Base-by-base conservation (phyloP, 2,888 invertebrate species). In the Nesidiocoris tenuis region DNA sequence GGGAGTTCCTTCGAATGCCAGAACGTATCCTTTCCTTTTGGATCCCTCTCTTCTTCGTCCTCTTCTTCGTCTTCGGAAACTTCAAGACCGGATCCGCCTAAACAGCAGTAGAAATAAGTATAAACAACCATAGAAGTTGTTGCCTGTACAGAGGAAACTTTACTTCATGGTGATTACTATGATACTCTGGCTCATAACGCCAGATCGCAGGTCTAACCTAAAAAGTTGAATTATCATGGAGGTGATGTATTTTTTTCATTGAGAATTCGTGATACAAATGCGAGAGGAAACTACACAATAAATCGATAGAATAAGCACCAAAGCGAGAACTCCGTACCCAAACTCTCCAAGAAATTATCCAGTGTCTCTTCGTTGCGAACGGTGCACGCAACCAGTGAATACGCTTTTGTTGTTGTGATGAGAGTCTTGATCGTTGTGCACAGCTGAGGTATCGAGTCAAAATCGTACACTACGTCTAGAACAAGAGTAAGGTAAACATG, bases 291-390 rank as follows among this genome's bases (percentile, higher is more conserved):
- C n/a, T n/a, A n/a, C n/a, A n/a, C n/a, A n/a, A n/a, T n/a, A n/a
- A n/a, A n/a, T n/a, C n/a, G n/a, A n/a, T n/a, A n/a, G n/a, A n/a
- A n/a, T n/a, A n/a, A n/a, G n/a, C n/a, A n/a, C n/a, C n/a, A n/a
- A n/a, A n/a, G n/a, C n/a, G n/a, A n/a, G n/a, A n/a, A n/a, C n/a
- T n/a, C n/a, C 39, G 39, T 39, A 90, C 90, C 86, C 80, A 90
- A 82, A 78, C 83, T 81, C 17, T 83, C 79, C 61, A 89, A 82
- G 84, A 92, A 92, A 22, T 82, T 80, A 1, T 84, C 80, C 78
- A 89, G 84, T 0, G 92, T 92, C 0, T 86, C 84, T 80, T 86
- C 83, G 84, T 91, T 92, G 79, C 92, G 85, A 78, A 91, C 85
- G 0, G 89, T 88, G 76, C 87, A 88, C 25, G 88, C 87, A 1